Evolutionary conservation across 92 coral and sea anemone species (phyloP).

Genomic region (Porites divaricata): DNA sequence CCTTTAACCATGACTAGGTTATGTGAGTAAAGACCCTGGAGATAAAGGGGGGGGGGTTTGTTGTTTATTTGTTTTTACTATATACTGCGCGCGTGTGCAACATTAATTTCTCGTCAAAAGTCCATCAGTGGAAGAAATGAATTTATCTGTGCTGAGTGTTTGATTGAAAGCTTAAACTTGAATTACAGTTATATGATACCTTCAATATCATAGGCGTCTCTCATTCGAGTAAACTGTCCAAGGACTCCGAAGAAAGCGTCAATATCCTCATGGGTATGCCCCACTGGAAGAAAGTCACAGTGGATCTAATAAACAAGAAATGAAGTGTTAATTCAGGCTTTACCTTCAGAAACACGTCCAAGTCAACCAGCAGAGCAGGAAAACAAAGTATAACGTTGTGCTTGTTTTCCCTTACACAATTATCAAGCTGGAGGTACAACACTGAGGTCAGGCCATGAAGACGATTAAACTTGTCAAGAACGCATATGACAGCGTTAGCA

Average conservation of each 20-base stretch:
- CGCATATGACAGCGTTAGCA: constrained; percentile 33
- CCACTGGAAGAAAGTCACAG: constrained; percentile 52
- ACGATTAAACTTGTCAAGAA: constrained; percentile 41
- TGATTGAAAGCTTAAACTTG: too few relatives aligned
- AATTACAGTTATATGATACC: too few relatives aligned
- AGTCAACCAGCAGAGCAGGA: constrained; percentile 50
- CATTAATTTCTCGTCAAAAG: too few relatives aligned
- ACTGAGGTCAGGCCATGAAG: constrained; percentile 54
- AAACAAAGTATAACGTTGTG: constrained; percentile 38
- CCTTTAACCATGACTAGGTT: too few relatives aligned
- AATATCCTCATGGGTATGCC: constrained; percentile 66
- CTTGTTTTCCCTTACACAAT: constrained; percentile 65
- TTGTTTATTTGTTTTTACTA: too few relatives aligned
- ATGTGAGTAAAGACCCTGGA: too few relatives aligned
- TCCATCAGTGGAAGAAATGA: too few relatives aligned
- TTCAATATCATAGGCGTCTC: constrained; percentile 50
- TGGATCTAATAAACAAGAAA: constrained; percentile 45
- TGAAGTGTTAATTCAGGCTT: background rate
- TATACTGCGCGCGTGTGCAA: too few relatives aligned
- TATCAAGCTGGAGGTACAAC: constrained; percentile 63
- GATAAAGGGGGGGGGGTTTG: too few relatives aligned
- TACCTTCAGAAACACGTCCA: constrained; percentile 60
- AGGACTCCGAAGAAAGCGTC: constrained; percentile 67
- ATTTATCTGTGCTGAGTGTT: too few relatives aligned
- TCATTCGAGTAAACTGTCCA: constrained; percentile 18